Percentiles rank a stretch among this genome's conserved stretches.
phyloP scores from a whole-genome alignment of 2,113 vertebrate genomes.

The Mus spicilegus region DNA sequence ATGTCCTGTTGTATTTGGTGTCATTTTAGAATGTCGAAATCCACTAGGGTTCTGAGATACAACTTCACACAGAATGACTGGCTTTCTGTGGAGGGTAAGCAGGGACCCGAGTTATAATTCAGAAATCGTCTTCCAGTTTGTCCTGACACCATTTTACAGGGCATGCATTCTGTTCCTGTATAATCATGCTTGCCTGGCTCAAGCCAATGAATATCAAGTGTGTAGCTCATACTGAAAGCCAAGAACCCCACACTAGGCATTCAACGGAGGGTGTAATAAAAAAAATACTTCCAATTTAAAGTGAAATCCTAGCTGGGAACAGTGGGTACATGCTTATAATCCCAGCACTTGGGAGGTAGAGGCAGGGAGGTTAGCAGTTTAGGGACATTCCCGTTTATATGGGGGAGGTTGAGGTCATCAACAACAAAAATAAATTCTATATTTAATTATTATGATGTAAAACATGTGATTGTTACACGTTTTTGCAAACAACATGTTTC shows the following conservation, averaged over 20 bases:
- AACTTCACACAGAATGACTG: not conserved
- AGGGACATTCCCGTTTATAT: not conserved
- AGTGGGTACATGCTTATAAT: not conserved
- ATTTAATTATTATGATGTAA: not conserved
- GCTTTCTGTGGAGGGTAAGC: not conserved
- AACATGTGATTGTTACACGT: not conserved
- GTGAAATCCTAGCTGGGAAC: not conserved
- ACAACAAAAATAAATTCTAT: constrained; percentile 15
- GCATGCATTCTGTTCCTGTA: not conserved
- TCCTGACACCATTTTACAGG: not conserved
- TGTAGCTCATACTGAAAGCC: not conserved
- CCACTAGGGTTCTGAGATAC: not conserved
- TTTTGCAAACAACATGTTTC: constrained; percentile 2
- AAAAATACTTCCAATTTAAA: constrained; percentile 26
- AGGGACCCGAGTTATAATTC: not conserved
- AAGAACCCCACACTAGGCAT: not conserved
- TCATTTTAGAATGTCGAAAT: constrained; percentile 8
- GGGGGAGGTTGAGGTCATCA: not conserved
- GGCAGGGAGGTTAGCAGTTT: not conserved
- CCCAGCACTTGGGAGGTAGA: not conserved
- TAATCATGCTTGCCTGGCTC: not conserved
- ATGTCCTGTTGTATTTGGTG: not conserved
- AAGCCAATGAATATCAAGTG: not conserved
- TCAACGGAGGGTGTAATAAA: not conserved
- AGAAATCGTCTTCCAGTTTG: not conserved